Conservation (phyloP, 2,113 vertebrate genomes). For the Sylvietta virens region DNA sequence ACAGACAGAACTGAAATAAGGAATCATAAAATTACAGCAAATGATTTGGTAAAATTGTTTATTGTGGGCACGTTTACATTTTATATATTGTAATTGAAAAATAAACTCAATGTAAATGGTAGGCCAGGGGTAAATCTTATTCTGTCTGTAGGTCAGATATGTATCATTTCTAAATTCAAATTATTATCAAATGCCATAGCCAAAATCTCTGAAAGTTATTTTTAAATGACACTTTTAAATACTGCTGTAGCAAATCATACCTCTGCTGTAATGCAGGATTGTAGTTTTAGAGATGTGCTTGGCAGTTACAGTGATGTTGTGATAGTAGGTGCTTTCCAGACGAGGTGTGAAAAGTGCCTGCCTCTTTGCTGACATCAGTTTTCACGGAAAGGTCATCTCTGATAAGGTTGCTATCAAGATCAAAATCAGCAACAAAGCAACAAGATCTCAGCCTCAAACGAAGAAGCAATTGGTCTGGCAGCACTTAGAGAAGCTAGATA, state of each 20-base stretch:
- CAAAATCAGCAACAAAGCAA: not conserved
- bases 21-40: not conserved
- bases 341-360: not conserved
- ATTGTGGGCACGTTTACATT: not conserved
- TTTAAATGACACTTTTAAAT: not conserved
- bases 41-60: not conserved
- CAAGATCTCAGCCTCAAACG: not conserved
- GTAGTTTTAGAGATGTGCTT: not conserved
- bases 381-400: not conserved
- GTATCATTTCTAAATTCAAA: not conserved
- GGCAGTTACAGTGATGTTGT: not conserved
- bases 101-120: not conserved
- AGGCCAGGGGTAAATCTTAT: not conserved
- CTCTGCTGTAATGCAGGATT: not conserved
- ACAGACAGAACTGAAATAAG: not conserved
- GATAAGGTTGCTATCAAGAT: not conserved
- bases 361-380: not conserved
- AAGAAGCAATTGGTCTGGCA: not conserved
- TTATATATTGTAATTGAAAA: not conserved
- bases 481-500: not conserved
- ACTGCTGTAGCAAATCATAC: not conserved
- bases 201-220: not conserved
- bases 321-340: not conserved
- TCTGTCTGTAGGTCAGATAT: not conserved
- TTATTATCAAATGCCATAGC: not conserved